phyloP scores from a whole-genome alignment of 1,140 invertebrate genomes.

The Charaxes varanes region DNA sequence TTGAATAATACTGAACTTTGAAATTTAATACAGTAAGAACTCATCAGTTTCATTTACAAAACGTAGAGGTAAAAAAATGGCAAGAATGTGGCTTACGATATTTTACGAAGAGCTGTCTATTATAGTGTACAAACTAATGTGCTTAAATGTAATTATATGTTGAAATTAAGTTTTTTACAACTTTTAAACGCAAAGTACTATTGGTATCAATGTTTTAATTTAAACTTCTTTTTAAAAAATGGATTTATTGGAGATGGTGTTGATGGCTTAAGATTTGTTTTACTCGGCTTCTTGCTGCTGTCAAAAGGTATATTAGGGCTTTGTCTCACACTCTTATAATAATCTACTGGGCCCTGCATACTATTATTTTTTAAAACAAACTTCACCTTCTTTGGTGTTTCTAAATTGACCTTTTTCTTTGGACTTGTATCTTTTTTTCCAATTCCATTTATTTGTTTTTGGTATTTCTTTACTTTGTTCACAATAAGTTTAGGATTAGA shows the following conservation, averaged over 20 bases:
- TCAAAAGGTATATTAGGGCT: slow-evolving; percentile 85
- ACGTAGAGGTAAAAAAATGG: too few species aligned
- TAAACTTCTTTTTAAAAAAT: slow-evolving; percentile 77
- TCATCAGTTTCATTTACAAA: too few species aligned
- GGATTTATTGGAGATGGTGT: slow-evolving; percentile 85
- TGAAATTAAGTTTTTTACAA: too few species aligned
- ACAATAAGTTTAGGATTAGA: slow-evolving; percentile 26
- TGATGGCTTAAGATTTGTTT: slow-evolving; percentile 81
- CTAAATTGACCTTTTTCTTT: slow-evolving; percentile 17
- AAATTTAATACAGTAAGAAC: too few species aligned
- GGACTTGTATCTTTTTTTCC: slow-evolving; percentile 16
- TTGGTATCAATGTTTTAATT: too few species aligned
- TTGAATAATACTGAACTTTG: too few species aligned
- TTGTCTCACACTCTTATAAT: slow-evolving; percentile 78
- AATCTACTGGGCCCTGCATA: slow-evolving; percentile 80
- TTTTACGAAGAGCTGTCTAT: too few species aligned
- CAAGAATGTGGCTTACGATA: too few species aligned
- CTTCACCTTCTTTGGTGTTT: slow-evolving; percentile 74
- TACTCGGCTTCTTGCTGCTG: slow-evolving; percentile 77
- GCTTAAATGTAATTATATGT: too few species aligned
- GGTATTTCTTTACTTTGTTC: slow-evolving; percentile 46
- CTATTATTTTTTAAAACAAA: slow-evolving; percentile 80
- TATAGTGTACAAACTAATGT: too few species aligned
- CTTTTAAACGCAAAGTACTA: too few species aligned
- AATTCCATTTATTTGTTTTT: slow-evolving; percentile 27